These are phyloP conservation scores for Ophonus ardosiacus DNA, from an alignment of 2,888 invertebrate genomes.

Conservation along the genomic window DNA sequence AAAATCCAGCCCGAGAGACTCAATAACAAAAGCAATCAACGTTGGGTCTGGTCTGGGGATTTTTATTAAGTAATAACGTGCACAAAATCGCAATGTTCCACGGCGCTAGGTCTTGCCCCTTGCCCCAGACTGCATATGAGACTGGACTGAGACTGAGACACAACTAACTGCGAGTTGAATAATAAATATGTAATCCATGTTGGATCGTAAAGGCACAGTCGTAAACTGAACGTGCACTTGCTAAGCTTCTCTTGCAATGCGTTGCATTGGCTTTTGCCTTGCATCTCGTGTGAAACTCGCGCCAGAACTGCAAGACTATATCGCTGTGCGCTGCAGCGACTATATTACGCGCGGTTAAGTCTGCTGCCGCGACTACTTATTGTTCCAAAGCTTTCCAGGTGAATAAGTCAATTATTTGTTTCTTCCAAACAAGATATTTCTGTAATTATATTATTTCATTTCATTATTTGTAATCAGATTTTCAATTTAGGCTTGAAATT, in stretches of 20 bases:
- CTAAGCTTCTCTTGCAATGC: background rate
- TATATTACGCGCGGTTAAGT: conserved; percentile 16
- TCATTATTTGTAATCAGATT: too few species aligned
- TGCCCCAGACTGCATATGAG: conserved; percentile 38
- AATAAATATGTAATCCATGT: conserved; percentile 62
- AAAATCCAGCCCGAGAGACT: conserved; percentile 27
- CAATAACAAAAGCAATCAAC: conserved; percentile 62
- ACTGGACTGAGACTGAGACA: conserved; percentile 15
- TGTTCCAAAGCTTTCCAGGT: background rate
- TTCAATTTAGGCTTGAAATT: background rate
- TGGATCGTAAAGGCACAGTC: conserved; percentile 56
- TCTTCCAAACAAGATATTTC: background rate
- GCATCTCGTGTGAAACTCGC: conserved; percentile 14
- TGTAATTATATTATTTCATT: background rate
- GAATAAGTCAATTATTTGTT: conserved; percentile 29
- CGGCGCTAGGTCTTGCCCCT: conserved; percentile 27
- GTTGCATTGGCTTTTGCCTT: background rate
- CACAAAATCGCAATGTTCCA: conserved; percentile 63
- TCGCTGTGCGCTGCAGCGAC: background rate
- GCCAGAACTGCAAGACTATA: background rate
- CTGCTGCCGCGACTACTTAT: background rate
- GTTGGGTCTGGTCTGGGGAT: conserved; percentile 29
- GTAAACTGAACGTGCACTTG: conserved; percentile 51
- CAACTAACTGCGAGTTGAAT: conserved; percentile 38
- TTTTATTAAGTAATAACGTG: conserved; percentile 62